These are phyloP conservation scores for Onthophagus sagittarius DNA, from an alignment of 2,888 invertebrate species.

Conservation along the genomic window DNA sequence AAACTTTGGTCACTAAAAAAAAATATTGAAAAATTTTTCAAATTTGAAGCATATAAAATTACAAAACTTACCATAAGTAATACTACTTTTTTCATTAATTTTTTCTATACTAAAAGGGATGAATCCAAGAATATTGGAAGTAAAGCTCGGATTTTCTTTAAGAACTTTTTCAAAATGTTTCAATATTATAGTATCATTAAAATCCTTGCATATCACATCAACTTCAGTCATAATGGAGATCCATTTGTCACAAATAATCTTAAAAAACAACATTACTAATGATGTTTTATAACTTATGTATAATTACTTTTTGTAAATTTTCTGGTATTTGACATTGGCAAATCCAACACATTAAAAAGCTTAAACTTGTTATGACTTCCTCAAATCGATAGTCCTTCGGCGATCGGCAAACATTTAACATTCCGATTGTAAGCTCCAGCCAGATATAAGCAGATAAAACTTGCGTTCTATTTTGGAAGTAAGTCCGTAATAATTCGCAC, in stretches of 20 bases:
- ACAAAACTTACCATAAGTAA: slow-evolving; percentile 14
- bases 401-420: slow-evolving; percentile 19
- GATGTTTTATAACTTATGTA: background rate
- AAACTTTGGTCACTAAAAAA: slow-evolving; percentile 13
- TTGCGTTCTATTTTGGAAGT: background rate
- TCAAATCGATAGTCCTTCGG: slow-evolving; percentile 17
- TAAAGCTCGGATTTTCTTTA: slow-evolving; percentile 12
- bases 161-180: slow-evolving; percentile 15
- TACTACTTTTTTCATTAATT: slow-evolving; percentile 12
- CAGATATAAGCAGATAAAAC: slow-evolving; percentile 17
- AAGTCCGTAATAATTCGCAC: slow-evolving; percentile 16
- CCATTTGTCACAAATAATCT: slow-evolving; percentile 19
- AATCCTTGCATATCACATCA: slow-evolving; percentile 15
- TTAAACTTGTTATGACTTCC: slow-evolving; percentile 11
- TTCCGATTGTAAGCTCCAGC: slow-evolving; percentile 15
- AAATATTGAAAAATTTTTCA: background rate
- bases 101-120: slow-evolving; percentile 7
- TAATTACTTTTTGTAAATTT: slow-evolving; percentile 14
- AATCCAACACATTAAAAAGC: slow-evolving; percentile 19
- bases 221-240: slow-evolving; percentile 18
- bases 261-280: background rate
- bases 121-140: slow-evolving; percentile 2
- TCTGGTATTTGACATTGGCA: slow-evolving; percentile 2
- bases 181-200: slow-evolving; percentile 15
- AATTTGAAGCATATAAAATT: background rate